phyloP scores from a whole-genome alignment of 1,140 invertebrate genomes.

The Mylabris phalerata region DNA sequence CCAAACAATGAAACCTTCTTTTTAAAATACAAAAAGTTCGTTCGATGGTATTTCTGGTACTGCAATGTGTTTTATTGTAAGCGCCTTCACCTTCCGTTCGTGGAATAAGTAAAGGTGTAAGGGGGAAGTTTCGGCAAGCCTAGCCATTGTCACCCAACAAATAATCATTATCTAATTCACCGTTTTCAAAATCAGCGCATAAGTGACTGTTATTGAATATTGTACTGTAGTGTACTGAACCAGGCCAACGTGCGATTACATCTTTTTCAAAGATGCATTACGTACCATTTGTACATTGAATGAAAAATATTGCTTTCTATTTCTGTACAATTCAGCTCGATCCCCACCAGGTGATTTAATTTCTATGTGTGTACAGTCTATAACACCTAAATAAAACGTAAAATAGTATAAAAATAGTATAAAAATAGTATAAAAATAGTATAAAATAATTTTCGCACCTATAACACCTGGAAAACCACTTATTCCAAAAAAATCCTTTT shows the following conservation, averaged over 20 bases:
- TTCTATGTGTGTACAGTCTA: slow-evolving; percentile 6
- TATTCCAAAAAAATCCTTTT: no score
- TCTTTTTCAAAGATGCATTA: slow-evolving; percentile 23
- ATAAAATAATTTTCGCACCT: no score
- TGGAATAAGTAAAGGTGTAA: slow-evolving; percentile 26
- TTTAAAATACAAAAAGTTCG: slow-evolving; percentile 41
- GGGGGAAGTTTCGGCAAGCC: slow-evolving; percentile 20
- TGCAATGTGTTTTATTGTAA: slow-evolving; percentile 39
- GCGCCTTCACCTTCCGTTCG: slow-evolving; percentile 29
- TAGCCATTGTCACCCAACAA: slow-evolving; percentile 36
- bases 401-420: no score
- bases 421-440: no score
- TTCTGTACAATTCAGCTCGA: slow-evolving; percentile 34
- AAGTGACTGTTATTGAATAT: no score
- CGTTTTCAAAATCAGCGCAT: no score
- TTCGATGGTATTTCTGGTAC: slow-evolving; percentile 41
- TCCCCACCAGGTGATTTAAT: slow-evolving; percentile 5
- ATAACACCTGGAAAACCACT: no score
- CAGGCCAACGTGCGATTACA: no score
- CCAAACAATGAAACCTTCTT: slow-evolving; percentile 39
- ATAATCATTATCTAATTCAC: background rate
- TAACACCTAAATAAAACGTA: background rate
- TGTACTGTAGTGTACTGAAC: no score
- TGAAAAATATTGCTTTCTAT: slow-evolving; percentile 38
- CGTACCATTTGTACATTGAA: slow-evolving; percentile 37